Conservation (phyloP, 1,140 invertebrate genomes). For the Meloidogyne exigua region DNA sequence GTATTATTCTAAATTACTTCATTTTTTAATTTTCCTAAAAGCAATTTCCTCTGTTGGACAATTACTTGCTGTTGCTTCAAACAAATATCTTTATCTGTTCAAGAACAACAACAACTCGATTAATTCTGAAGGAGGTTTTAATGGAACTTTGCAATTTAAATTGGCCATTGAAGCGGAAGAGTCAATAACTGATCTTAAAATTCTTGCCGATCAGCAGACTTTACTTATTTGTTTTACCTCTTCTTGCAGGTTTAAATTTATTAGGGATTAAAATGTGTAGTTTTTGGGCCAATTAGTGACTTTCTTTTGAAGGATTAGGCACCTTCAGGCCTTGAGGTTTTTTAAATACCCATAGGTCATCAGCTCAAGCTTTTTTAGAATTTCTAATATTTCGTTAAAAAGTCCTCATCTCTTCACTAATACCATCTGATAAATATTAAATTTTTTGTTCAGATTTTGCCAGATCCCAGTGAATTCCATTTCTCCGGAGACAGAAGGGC, state of each 20-base stretch:
- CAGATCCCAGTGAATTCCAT: not conserved
- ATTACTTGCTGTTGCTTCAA: not conserved
- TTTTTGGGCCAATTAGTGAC: no score
- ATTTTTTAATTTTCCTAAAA: not conserved
- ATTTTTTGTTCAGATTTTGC: constrained; percentile 7
- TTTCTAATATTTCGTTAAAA: no score
- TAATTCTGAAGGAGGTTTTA: not conserved
- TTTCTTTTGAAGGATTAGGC: no score
- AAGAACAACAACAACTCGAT: not conserved
- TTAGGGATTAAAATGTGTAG: no score
- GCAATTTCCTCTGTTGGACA: not conserved
- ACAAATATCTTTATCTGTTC: not conserved
- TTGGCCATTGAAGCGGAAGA: not conserved
- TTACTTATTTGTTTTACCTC: not conserved
- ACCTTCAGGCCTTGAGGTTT: no score
- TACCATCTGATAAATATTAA: not conserved
- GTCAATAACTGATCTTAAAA: not conserved
- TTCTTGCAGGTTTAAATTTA: not conserved
- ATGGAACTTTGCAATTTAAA: not conserved
- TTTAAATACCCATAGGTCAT: no score
- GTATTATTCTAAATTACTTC: not conserved
- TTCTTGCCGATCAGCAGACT: not conserved
- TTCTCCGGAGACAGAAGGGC: not conserved
- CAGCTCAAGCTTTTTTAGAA: no score
- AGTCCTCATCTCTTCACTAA: no score